phyloP scores from a whole-genome alignment of 2,888 invertebrate genomes.

The Drosophila subsilvestris region DNA sequence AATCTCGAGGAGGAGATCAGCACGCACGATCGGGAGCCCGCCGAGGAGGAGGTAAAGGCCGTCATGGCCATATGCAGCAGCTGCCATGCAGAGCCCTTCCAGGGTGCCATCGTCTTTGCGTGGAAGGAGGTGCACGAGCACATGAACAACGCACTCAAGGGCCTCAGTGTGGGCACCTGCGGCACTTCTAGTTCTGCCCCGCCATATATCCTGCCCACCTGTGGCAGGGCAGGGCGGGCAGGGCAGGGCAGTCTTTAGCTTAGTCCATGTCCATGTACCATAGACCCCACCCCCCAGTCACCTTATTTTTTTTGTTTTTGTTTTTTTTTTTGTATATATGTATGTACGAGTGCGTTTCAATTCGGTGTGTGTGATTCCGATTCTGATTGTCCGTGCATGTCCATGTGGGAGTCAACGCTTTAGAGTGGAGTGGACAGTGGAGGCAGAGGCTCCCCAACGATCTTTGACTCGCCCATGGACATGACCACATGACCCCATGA shows the following conservation, averaged over 20 bases:
- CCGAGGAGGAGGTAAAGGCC: constrained; percentile 92
- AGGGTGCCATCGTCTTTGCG: constrained; percentile 90
- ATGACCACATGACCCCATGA: background rate
- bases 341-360: constrained; percentile 15
- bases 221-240: background rate
- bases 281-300: too few species aligned
- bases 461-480: constrained; percentile 42
- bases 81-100: constrained; percentile 91
- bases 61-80: constrained; percentile 92
- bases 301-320: constrained; percentile 31
- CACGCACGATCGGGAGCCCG: constrained; percentile 91
- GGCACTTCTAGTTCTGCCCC: constrained; percentile 78
- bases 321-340: constrained; percentile 32
- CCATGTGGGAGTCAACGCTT: constrained; percentile 52
- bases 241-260: constrained; percentile 3
- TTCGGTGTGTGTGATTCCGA: constrained; percentile 28
- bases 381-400: constrained; percentile 31
- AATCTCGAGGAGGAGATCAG: constrained; percentile 84
- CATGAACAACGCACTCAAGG: constrained; percentile 81
- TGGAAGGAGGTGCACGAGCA: constrained; percentile 87
- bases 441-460: constrained; percentile 8
- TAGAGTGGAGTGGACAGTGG: constrained; percentile 9
- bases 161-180: constrained; percentile 83
- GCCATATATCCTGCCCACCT: background rate
- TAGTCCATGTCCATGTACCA: background rate